Evolutionary conservation across 2,113 vertebrate species (phyloP).

Genomic region (Microcebus murinus): DNA sequence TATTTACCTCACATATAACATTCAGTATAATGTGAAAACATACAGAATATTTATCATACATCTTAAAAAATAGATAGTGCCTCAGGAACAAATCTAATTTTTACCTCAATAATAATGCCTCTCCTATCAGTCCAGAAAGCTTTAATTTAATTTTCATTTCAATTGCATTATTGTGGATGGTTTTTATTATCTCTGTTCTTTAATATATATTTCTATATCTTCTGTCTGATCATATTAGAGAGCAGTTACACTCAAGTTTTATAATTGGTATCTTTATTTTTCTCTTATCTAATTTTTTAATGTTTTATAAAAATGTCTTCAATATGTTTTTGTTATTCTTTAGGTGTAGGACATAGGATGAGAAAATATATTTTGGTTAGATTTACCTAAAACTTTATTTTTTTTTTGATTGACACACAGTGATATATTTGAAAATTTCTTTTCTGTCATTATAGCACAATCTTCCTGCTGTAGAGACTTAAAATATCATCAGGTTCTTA

Average conservation of each 20-base stretch:
- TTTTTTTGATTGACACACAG: background rate
- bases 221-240: background rate
- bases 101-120: background rate
- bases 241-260: background rate
- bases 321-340: background rate
- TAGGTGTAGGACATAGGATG: background rate
- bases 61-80: background rate
- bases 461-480: background rate
- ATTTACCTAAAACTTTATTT: background rate
- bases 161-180: background rate
- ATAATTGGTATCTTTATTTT: background rate
- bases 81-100: background rate
- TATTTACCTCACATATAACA: background rate
- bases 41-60: background rate
- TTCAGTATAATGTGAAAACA: background rate
- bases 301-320: background rate
- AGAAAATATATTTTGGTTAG: conserved; percentile 11
- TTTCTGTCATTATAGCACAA: background rate
- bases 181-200: conserved; percentile 28
- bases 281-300: background rate
- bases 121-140: background rate
- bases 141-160: conserved; percentile 24
- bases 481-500: background rate
- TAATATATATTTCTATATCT: background rate
- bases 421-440: conserved; percentile 6